Conservation (phyloP, 1,140 invertebrate species). For the Drosophila gunungcola region DNA sequence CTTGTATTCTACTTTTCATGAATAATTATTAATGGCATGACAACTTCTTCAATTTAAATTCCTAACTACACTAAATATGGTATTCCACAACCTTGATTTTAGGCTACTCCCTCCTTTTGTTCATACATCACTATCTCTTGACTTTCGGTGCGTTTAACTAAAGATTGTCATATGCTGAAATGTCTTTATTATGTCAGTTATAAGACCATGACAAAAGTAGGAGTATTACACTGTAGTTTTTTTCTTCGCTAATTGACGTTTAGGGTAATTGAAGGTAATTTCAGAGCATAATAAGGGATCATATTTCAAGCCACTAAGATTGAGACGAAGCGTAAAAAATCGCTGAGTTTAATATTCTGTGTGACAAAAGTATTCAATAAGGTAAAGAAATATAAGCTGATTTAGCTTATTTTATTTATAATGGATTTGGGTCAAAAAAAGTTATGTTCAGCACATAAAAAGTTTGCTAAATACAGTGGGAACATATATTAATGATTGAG, state of each 20-base stretch:
- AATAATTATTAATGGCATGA: constrained; percentile 1
- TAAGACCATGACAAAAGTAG: constrained; percentile 36
- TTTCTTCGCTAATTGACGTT: constrained; percentile 29
- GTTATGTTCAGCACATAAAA: not conserved
- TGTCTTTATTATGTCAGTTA: constrained; percentile 43
- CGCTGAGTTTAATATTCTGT: not conserved
- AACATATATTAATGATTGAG: no score
- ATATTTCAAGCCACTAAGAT: constrained; percentile 8
- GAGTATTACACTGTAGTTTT: constrained; percentile 18
- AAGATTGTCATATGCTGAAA: constrained; percentile 45
- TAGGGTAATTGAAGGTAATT: constrained; percentile 47
- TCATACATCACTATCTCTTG: constrained; percentile 15
- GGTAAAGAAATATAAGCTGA: not conserved
- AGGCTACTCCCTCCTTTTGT: not conserved
- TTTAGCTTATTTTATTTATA: not conserved
- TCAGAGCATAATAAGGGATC: constrained; percentile 26
- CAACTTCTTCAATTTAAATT: constrained; percentile 4
- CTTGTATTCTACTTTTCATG: not conserved
- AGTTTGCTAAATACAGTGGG: not conserved
- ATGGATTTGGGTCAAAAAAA: not conserved
- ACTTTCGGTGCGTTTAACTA: constrained; percentile 32
- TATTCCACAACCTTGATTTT: constrained; percentile 22
- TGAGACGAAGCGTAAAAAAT: constrained; percentile 12
- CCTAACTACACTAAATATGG: not conserved
- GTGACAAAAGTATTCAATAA: not conserved